Evolutionary conservation across 2,888 invertebrate genomes (phyloP).

Genomic region (Stenoptilia bipunctidactyla): DNA sequence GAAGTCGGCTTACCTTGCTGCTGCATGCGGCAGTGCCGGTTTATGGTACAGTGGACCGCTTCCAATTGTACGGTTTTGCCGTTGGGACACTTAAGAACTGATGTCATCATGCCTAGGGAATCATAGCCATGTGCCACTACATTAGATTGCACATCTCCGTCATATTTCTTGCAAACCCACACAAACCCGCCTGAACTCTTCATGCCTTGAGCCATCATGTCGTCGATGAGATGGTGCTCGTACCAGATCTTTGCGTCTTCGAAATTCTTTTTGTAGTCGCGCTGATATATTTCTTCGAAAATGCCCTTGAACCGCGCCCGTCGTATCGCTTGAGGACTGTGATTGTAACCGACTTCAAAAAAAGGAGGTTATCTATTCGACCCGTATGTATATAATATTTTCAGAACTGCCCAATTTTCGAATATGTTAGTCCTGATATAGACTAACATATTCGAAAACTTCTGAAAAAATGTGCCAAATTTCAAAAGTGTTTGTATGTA

Average conservation of each 20-base stretch:
- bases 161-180: conserved; percentile 95
- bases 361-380: no score
- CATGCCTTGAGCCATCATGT: conserved; percentile 90
- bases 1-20: conserved; percentile 89
- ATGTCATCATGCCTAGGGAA: conserved; percentile 91
- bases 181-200: conserved; percentile 90
- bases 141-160: conserved; percentile 93
- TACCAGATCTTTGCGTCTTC: conserved; percentile 88
- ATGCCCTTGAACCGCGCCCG: conserved; percentile 93
- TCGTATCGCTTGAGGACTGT: conserved; percentile 92
- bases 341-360: no score
- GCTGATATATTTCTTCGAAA: conserved; percentile 88
- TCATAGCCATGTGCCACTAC: conserved; percentile 86
- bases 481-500: no score
- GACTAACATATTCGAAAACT: no score
- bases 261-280: conserved; percentile 80
- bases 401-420: no score
- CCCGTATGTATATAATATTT: no score
- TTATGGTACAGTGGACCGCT: conserved; percentile 94
- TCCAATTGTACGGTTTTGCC: conserved; percentile 89
- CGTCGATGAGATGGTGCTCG: conserved; percentile 91
- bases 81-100: conserved; percentile 89
- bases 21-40: conserved; percentile 88
- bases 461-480: no score
- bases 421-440: no score